phyloP scores from a whole-genome alignment of 2,797 vertebrate genomes.

The Rhinichthys osculus region DNA sequence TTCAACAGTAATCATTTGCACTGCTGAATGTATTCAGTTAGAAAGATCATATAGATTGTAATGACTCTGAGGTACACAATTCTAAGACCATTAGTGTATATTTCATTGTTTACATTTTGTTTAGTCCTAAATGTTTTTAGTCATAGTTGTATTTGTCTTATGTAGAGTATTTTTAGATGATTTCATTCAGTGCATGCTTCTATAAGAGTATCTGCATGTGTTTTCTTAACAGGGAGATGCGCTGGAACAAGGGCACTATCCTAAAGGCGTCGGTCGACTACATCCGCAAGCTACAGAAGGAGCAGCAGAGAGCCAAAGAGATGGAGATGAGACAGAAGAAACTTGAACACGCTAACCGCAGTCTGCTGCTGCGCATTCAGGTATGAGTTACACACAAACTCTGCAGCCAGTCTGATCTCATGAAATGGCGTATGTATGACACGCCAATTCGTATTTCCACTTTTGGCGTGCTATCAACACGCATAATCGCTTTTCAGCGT shows the following conservation, averaged over 20 bases:
- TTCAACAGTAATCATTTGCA: not conserved
- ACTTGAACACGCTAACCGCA: constrained; percentile 84
- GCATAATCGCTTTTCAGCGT: no score
- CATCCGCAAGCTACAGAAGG: constrained; percentile 90
- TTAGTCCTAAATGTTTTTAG: not conserved
- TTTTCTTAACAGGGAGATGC: constrained; percentile 79
- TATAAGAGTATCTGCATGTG: constrained; percentile 53
- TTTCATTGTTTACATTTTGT: not conserved
- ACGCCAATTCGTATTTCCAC: no score
- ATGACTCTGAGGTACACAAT: not conserved
- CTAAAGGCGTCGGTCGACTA: constrained; percentile 93
- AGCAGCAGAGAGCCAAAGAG: constrained; percentile 84
- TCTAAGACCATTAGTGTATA: not conserved
- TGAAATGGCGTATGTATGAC: no score
- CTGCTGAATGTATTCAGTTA: not conserved
- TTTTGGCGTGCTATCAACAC: no score
- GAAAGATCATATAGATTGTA: not conserved
- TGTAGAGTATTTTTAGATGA: not conserved
- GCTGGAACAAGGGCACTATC: constrained; percentile 94
- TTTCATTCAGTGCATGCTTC: constrained; percentile 44
- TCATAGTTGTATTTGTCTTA: not conserved
- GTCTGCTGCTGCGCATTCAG: constrained; percentile 85
- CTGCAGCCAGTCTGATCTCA: no score
- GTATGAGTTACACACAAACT: constrained; percentile 61
- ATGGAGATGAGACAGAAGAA: constrained; percentile 85